Percentiles rank a stretch among this genome's conserved stretches.
These are phyloP conservation scores for Muntiacus muntjak DNA, from an alignment of 2,113 vertebrate genomes.

Conservation along the genomic window DNA sequence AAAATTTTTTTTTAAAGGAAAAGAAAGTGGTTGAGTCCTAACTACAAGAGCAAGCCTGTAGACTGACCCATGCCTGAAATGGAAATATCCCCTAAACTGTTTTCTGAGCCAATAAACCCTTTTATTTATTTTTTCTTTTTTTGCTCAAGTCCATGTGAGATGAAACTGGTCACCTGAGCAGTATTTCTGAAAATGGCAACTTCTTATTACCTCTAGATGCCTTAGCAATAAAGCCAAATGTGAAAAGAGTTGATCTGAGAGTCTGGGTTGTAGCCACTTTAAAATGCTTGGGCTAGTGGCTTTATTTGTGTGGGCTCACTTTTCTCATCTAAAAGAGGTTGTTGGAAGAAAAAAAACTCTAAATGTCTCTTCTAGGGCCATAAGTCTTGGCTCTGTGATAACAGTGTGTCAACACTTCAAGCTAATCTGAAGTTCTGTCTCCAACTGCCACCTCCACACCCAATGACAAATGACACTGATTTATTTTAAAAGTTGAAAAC, in stretches of 20 bases:
- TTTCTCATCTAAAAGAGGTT: not conserved
- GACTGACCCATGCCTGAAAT: not conserved
- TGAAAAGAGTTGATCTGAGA: not conserved
- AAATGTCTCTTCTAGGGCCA: not conserved
- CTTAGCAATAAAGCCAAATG: not conserved
- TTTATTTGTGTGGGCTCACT: not conserved
- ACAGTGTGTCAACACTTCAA: conserved; percentile 55
- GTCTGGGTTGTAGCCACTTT: not conserved
- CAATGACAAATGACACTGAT: conserved; percentile 31
- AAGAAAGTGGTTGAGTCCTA: not conserved
- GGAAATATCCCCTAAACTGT: not conserved
- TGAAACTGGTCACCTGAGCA: not conserved
- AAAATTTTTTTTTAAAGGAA: not conserved
- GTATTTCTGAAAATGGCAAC: not conserved
- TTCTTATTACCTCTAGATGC: not conserved
- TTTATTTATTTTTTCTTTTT: not conserved
- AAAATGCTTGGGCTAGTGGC: not conserved
- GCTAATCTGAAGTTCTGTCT: conserved; percentile 56
- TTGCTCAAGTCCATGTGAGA: not conserved
- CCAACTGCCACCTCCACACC: conserved; percentile 17
- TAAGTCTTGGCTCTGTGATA: conserved; percentile 48
- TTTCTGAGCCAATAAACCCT: not conserved
- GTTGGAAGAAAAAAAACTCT: conserved; percentile 9
- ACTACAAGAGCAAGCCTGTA: not conserved
- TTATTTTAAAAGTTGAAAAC: conserved; percentile 49